Conservation (phyloP, 2,888 invertebrate genomes). For the Protophormia terraenovae region DNA sequence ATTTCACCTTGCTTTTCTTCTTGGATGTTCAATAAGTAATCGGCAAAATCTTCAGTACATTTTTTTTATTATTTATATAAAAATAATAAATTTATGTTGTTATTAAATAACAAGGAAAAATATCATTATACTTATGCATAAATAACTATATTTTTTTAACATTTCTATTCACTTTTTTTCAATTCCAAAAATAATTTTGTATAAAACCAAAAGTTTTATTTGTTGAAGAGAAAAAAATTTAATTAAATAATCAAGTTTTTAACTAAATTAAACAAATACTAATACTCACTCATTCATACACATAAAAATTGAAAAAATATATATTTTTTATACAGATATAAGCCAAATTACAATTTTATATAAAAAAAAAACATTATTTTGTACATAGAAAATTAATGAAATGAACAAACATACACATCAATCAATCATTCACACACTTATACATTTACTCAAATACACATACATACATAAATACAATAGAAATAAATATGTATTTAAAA, state of each 20-base stretch:
- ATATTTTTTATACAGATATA: neutral
- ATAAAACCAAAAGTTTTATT: neutral
- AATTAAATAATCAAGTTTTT: conserved; percentile 26
- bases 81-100: no score
- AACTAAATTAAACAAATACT: conserved; percentile 7
- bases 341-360: conserved; percentile 24
- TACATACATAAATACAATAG: neutral
- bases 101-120: no score
- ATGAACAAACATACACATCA: conserved; percentile 53
- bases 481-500: neutral
- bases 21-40: no score
- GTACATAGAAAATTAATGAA: conserved; percentile 51
- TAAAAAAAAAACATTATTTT: conserved; percentile 30
- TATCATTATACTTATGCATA: no score
- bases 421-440: conserved; percentile 18
- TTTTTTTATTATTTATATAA: no score
- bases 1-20: no score
- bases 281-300: neutral
- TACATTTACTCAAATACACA: neutral
- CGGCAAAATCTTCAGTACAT: no score
- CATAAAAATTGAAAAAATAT: no score
- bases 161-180: no score
- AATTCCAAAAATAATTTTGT: neutral
- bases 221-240: neutral
- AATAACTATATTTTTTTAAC: no score